Percentiles rank a stretch among this genome's conserved stretches.
Conservation (phyloP, 2,888 invertebrate species). For the Heterodera filipjevi region DNA sequence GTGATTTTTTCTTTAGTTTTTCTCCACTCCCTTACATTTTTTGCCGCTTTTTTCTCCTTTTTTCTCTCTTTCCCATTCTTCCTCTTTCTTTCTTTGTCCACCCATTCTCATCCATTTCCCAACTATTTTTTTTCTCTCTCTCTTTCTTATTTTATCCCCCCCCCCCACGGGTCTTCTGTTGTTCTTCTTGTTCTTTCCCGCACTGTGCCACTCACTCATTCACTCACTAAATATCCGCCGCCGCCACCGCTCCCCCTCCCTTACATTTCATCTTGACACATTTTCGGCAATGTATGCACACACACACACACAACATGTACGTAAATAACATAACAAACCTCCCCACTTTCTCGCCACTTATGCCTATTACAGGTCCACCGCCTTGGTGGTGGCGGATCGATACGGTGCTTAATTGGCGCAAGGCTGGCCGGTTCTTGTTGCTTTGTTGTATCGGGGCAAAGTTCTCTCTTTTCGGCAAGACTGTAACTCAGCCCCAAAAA, state of each 20-base stretch:
- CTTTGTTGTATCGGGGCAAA: too few species aligned
- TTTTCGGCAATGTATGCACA: background rate
- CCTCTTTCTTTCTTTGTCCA: background rate
- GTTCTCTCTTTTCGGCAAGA: too few species aligned
- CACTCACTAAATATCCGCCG: background rate
- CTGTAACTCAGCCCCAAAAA: too few species aligned
- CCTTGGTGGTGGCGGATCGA: background rate
- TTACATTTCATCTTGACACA: background rate
- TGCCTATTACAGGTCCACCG: background rate
- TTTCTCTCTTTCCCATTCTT: background rate
- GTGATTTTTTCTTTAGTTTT: background rate
- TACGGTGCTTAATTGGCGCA: background rate
- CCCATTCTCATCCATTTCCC: background rate
- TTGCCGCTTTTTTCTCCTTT: background rate
- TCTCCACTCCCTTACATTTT: background rate
- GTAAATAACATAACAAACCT: too few species aligned
- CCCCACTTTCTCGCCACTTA: background rate
- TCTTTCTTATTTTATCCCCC: background rate
- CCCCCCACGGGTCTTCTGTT: background rate
- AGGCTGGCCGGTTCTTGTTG: too few species aligned
- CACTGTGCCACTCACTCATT: background rate
- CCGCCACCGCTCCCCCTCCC: background rate
- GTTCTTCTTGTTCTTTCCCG: background rate
- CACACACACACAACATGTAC: too few species aligned
- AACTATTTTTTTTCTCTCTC: background rate